phyloP scores from a whole-genome alignment of 2,113 vertebrate genomes.

The Amazona vittata region DNA sequence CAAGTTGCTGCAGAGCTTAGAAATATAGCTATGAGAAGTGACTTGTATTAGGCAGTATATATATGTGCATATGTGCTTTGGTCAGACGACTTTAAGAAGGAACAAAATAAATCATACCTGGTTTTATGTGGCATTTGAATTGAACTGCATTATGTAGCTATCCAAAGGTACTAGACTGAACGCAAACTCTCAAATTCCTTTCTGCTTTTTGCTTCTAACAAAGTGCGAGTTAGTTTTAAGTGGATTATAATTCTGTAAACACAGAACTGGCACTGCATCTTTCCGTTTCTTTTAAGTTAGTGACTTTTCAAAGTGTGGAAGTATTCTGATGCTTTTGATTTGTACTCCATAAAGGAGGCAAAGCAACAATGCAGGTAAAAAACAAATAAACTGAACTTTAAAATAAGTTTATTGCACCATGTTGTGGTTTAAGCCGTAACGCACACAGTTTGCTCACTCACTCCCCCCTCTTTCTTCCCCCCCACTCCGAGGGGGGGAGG shows the following conservation, averaged over 20 bases:
- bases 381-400: background rate
- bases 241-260: background rate
- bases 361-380: background rate
- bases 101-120: background rate
- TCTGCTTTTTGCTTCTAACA: background rate
- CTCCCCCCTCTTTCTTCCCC: too few species aligned
- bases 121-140: background rate
- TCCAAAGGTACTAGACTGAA: background rate
- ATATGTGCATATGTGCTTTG: background rate
- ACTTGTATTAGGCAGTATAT: background rate
- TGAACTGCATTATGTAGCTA: background rate
- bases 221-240: background rate
- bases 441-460: too few species aligned
- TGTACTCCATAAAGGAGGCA: background rate
- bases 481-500: too few species aligned
- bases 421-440: too few species aligned
- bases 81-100: background rate
- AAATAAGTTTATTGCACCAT: background rate
- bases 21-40: background rate
- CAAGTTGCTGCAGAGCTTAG: background rate
- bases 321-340: background rate
- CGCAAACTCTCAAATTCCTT: background rate
- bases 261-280: background rate
- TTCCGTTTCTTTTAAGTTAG: background rate
- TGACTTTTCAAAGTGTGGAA: background rate